Evolutionary conservation across 2,113 vertebrate genomes (phyloP).

Genomic region (Varanus salvator): DNA sequence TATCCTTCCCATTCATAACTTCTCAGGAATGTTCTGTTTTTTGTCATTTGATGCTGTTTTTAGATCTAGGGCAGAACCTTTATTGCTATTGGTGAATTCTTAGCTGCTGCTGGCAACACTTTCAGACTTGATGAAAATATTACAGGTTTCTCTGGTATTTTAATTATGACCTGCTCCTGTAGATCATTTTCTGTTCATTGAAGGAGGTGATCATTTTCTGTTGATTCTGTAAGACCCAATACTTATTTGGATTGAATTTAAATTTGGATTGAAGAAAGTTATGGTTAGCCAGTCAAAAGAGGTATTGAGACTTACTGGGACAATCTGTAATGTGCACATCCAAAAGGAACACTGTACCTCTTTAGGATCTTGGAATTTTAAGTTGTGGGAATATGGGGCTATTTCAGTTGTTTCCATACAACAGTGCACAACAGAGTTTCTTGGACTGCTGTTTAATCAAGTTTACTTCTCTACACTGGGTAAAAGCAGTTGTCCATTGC

Average conservation of each 20-base stretch:
- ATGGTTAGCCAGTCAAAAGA: not conserved
- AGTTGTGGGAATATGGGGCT: not conserved
- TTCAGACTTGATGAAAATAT: constrained; percentile 3
- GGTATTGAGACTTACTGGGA: not conserved
- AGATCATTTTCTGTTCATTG: too few species aligned
- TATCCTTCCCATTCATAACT: not conserved
- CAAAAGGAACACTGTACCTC: too few species aligned
- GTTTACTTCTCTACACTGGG: not conserved
- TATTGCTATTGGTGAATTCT: not conserved
- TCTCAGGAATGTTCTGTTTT: not conserved
- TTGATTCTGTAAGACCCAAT: too few species aligned
- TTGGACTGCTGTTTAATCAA: not conserved
- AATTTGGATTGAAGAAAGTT: not conserved
- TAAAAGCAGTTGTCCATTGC: not conserved
- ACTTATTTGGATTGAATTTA: not conserved
- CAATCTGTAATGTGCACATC: not conserved
- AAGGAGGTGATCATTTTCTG: not conserved
- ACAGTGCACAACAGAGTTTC: not conserved
- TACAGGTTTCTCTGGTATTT: not conserved
- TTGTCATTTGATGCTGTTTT: not conserved
- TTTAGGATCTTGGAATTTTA: not conserved
- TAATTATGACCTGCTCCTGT: not conserved
- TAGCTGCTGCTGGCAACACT: not conserved
- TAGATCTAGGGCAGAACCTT: not conserved
- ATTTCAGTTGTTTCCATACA: not conserved